These are phyloP conservation scores for Asobara japonica DNA, from an alignment of 1,140 invertebrate genomes.

Conservation along the genomic window DNA sequence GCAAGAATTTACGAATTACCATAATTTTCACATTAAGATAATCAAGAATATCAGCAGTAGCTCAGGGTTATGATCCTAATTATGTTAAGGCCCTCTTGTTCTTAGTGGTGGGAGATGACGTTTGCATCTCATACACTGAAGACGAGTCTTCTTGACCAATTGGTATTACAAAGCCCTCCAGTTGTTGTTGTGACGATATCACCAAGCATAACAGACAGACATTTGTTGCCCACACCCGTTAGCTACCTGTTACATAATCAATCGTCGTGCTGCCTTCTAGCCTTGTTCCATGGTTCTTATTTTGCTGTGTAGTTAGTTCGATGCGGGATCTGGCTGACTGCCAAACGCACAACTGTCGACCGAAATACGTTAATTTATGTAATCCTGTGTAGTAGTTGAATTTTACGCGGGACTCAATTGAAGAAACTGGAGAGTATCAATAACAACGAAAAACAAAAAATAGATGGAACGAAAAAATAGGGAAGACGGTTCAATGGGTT, in stretches of 20 bases:
- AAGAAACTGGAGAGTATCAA: constrained; percentile 18
- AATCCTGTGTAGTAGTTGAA: constrained; percentile 46
- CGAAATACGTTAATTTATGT: constrained; percentile 63
- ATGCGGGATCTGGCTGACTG: constrained; percentile 52
- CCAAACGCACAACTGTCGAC: constrained; percentile 57
- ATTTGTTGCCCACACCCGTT: constrained; percentile 29
- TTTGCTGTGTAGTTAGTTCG: constrained; percentile 58
- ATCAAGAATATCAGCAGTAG: background rate
- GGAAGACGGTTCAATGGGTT: too few relatives aligned
- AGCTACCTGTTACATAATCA: constrained; percentile 58
- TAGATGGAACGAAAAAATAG: too few relatives aligned
- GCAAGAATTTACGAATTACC: background rate
- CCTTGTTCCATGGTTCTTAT: constrained; percentile 57
- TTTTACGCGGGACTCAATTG: constrained; percentile 26
- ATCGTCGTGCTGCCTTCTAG: constrained; percentile 35
- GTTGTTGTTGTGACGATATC: constrained; percentile 23
- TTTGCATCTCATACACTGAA: constrained; percentile 1
- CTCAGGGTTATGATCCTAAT: background rate
- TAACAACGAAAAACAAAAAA: constrained; percentile 17
- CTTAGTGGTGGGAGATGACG: background rate
- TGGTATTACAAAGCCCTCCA: constrained; percentile 35
- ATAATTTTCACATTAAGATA: background rate
- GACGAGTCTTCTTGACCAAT: background rate
- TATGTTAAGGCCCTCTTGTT: background rate
- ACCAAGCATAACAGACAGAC: constrained; percentile 1